These are phyloP conservation scores for Chloromyia formosa DNA, from an alignment of 2,888 invertebrate genomes.

Conservation along the genomic window DNA sequence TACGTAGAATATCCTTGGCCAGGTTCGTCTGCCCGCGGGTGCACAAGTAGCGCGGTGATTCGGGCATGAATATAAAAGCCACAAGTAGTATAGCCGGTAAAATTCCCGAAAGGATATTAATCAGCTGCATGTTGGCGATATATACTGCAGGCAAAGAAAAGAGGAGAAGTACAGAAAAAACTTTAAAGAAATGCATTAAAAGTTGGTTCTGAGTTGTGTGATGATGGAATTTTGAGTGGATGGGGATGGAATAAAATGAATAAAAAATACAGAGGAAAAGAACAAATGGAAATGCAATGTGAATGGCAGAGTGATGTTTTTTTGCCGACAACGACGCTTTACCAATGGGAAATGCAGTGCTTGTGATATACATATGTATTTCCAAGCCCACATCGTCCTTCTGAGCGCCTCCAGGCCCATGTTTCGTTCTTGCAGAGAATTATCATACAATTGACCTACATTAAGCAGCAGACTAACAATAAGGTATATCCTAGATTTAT, in stretches of 20 bases:
- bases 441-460: constrained; percentile 46
- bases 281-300: background rate
- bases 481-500: background rate
- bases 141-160: constrained; percentile 1
- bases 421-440: background rate
- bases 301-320: background rate
- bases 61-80: constrained; percentile 73
- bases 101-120: constrained; percentile 43
- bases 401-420: background rate
- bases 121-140: constrained; percentile 39
- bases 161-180: background rate
- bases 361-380: background rate
- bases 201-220: constrained; percentile 9
- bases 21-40: constrained; percentile 67
- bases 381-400: background rate
- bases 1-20: constrained; percentile 70
- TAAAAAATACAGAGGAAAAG: background rate
- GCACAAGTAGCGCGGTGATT: constrained; percentile 73
- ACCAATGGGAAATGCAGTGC: background rate
- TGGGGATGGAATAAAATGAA: background rate
- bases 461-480: background rate
- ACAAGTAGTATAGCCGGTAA: constrained; percentile 38
- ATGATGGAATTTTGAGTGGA: background rate
- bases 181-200: background rate
- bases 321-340: background rate